Percentiles rank a stretch among this genome's conserved stretches.
phyloP scores from a whole-genome alignment of 2,113 vertebrate species.

The Rousettus leschenaultii region DNA sequence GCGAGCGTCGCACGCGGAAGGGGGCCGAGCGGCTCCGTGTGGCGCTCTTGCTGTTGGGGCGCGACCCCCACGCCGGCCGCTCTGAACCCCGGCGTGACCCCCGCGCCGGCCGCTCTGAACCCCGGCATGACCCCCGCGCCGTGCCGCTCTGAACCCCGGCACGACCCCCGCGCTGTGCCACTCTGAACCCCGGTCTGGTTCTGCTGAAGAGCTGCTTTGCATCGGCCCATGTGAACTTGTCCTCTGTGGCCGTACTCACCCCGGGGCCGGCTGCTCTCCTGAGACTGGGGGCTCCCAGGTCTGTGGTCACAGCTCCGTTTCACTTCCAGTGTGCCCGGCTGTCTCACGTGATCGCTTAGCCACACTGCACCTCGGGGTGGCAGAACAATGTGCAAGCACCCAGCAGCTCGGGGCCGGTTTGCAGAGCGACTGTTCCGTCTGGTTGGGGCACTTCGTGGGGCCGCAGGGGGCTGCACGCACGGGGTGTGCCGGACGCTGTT shows the following conservation, averaged over 20 bases:
- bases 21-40: accelerated
- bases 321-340: background rate
- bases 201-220: accelerated
- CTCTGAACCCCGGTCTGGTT: background rate
- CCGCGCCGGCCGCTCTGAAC: too few species aligned
- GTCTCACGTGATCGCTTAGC: background rate
- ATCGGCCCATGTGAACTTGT: too few species aligned
- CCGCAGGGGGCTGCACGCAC: accelerated
- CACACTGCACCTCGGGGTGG: accelerated
- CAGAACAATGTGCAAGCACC: background rate
- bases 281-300: accelerated
- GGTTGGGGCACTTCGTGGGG: accelerated
- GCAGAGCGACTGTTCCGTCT: accelerated
- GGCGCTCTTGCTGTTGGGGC: accelerated
- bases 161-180: too few species aligned
- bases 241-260: accelerated
- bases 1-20: accelerated
- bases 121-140: too few species aligned
- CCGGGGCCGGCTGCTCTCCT: accelerated
- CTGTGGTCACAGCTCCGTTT: background rate
- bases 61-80: accelerated
- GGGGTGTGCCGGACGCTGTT: accelerated
- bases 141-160: too few species aligned
- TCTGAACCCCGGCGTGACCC: background rate
- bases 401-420: accelerated